Conservation (phyloP, 1,140 invertebrate species). For the Andrena cerasifolii region DNA sequence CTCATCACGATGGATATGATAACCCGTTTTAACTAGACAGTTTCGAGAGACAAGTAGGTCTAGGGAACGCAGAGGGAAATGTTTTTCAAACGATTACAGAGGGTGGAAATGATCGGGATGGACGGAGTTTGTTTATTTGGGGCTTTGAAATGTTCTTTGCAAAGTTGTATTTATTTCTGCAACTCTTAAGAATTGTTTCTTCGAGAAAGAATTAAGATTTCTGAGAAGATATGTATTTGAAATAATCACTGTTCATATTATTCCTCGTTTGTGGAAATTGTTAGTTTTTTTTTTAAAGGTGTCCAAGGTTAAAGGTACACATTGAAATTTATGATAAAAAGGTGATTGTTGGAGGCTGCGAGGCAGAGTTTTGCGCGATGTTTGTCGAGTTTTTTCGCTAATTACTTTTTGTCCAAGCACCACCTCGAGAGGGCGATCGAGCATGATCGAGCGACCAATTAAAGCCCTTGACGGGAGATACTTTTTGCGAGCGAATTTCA, state of each 20-base stretch:
- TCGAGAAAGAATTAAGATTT: too few relatives aligned
- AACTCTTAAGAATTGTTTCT: too few relatives aligned
- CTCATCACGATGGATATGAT: background rate
- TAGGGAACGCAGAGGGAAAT: too few relatives aligned
- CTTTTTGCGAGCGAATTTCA: constrained; percentile 14
- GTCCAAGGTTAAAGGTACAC: background rate
- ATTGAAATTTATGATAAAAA: background rate
- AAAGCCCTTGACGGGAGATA: background rate
- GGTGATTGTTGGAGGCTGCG: too few relatives aligned
- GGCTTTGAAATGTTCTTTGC: too few relatives aligned
- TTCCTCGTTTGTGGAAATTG: constrained; percentile 5
- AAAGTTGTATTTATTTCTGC: too few relatives aligned
- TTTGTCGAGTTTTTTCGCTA: background rate
- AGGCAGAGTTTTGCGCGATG: background rate
- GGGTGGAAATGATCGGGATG: too few relatives aligned
- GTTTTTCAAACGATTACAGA: too few relatives aligned
- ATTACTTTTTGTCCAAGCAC: background rate
- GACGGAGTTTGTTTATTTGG: too few relatives aligned
- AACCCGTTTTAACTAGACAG: background rate
- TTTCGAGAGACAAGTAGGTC: background rate
- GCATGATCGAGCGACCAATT: constrained; percentile 28
- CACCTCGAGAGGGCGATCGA: constrained; percentile 3
- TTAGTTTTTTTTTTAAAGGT: background rate
- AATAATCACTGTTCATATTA: too few relatives aligned
- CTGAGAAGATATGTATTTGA: too few relatives aligned